Evolutionary conservation across 1,140 invertebrate species (phyloP).

Genomic region (Leptinotarsa defecta): DNA sequence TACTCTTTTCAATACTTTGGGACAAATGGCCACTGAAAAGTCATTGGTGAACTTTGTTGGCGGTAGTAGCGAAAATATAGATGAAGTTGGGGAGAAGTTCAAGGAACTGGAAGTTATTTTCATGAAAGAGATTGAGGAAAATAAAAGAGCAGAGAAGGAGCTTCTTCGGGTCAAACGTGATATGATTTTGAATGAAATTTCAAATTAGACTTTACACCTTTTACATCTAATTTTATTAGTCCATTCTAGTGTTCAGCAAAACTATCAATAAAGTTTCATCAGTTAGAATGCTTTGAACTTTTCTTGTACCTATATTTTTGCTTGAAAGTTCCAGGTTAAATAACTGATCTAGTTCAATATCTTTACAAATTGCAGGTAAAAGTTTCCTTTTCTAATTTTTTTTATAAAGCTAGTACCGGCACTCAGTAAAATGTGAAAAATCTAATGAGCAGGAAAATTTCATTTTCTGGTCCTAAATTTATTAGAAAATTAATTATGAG

Average conservation of each 20-base stretch:
- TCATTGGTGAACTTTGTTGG: constrained; percentile 31
- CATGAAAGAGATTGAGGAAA: constrained; percentile 40
- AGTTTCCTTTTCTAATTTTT: no score
- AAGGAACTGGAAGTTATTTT: constrained; percentile 42
- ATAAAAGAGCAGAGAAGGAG: constrained; percentile 42
- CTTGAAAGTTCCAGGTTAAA: no score
- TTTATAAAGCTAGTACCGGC: no score
- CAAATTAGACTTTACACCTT: constrained; percentile 3
- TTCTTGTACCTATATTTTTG: no score
- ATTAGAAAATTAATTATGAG: no score
- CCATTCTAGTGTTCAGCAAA: background rate
- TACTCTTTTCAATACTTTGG: constrained; percentile 43
- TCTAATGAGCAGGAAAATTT: no score
- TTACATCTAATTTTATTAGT: background rate
- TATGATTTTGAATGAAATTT: constrained; percentile 7
- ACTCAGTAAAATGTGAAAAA: no score
- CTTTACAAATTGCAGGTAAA: no score
- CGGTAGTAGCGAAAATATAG: constrained; percentile 27
- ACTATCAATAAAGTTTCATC: background rate
- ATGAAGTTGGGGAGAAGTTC: constrained; percentile 31
- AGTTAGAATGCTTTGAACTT: no score
- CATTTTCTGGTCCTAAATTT: no score
- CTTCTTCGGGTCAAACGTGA: constrained; percentile 34
- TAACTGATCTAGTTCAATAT: no score
- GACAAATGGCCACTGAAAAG: constrained; percentile 44